Percentiles rank a stretch among this genome's conserved stretches.
phyloP scores from a whole-genome alignment of 2,113 vertebrate genomes.

The Calyptomena viridis region DNA sequence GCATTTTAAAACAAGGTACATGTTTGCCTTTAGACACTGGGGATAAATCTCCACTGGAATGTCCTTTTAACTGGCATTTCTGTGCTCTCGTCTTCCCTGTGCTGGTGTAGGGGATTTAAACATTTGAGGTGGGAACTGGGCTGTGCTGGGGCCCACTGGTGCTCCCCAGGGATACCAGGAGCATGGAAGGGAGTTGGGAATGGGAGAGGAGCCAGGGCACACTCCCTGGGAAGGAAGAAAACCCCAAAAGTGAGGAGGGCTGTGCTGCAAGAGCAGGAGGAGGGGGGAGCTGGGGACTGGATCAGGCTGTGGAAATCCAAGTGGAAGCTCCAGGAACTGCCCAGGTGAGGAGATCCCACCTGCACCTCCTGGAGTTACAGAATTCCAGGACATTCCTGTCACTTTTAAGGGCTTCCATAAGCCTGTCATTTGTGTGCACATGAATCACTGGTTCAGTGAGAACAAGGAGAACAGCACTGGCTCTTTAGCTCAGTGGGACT shows the following conservation, averaged over 20 bases:
- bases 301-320: neutral
- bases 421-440: neutral
- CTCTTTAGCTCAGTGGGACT: neutral
- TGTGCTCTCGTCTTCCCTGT: neutral
- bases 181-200: neutral
- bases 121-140: neutral
- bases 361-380: neutral
- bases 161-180: neutral
- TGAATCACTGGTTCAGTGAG: accelerated
- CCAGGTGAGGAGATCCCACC: neutral
- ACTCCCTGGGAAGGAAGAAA: neutral
- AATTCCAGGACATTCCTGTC: neutral
- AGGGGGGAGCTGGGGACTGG: neutral
- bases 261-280: accelerated
- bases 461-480: accelerated
- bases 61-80: neutral
- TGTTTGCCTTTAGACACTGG: neutral
- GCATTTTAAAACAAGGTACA: neutral
- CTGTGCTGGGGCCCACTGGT: neutral
- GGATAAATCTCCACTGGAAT: neutral
- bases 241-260: neutral
- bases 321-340: neutral
- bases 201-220: neutral
- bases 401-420: neutral
- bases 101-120: neutral